Evolutionary conservation across 30 jellyfish, hydroid and myxozoan species (phyloP), one percentile per base, ranked within the genome.

Genomic region (Clytia hemisphaerica): DNA sequence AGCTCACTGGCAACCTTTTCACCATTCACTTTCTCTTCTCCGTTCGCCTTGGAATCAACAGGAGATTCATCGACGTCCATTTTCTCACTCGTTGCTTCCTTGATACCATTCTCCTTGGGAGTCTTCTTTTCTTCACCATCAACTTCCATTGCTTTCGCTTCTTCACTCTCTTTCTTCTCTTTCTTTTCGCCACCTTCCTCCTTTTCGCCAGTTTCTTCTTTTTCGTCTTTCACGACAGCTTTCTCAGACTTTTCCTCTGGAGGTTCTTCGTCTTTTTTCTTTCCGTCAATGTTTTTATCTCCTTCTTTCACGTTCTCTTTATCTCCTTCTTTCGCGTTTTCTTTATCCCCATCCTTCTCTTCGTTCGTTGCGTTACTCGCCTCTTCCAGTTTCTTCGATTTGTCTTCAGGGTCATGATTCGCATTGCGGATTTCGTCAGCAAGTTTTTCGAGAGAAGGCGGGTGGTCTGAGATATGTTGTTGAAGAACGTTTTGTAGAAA

Each of bases 391-490:
- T 48, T 48, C 21, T 32, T 48, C 2, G 61, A 2, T 48, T 29
- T 19, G 26, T 19, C 9, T 32, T 5, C 32, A 9, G 61, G 26
- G 2, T 29, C 30, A 58, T 2, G 4, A 58, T 21, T 58, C 37
- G 71, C 19, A 36, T 18, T 58, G 14, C 45, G 26, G 12, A 19
- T 58, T 21, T 58, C 28, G 6, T 4, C 71, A 27, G 21, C 75
- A 21, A 38, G 49, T 33, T 34, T 72, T 42, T 77, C 70, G 85
- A 73, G 79, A 14, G 97, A 72, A 36, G 83, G 83, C 27, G 83
- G 85, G 12, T 84, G 80, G 16, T 65, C 66, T 15, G 88, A 59
- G 35, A 79, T 88, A 32, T 88, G 79, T 28, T 77, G 94, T 58
- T 71, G 54, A 14, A 89, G 50, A 16, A 82, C 73, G 18, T 79